phyloP scores from a whole-genome alignment of 2,797 vertebrate genomes.

The Sebastes kiyomatsui region DNA sequence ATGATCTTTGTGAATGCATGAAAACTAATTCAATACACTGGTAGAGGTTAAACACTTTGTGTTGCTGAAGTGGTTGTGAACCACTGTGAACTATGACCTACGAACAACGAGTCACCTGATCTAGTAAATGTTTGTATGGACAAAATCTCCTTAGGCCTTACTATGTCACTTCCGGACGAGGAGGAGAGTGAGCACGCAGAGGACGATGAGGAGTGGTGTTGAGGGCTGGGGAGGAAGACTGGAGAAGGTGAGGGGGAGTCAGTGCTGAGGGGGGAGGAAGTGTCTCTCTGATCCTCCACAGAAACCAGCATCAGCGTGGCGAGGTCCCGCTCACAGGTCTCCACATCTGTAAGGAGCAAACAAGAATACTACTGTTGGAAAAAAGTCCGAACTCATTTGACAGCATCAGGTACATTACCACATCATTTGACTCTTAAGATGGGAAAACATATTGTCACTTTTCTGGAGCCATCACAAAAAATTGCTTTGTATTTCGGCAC shows the following conservation, averaged over 20 bases:
- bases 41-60: rapidly evolving
- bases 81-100: background rate
- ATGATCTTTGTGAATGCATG: background rate
- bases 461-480: background rate
- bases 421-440: background rate
- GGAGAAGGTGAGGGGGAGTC: slow-evolving; percentile 89
- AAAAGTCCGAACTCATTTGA: background rate
- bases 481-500: too few relatives aligned
- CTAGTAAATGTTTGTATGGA: background rate
- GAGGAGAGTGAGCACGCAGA: slow-evolving; percentile 90
- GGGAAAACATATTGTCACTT: background rate
- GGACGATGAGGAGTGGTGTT: slow-evolving; percentile 82
- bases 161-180: slow-evolving; percentile 90
- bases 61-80: background rate
- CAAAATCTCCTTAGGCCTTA: slow-evolving; percentile 72
- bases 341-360: slow-evolving; percentile 49
- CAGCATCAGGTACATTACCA: background rate
- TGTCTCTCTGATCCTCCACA: slow-evolving; percentile 84
- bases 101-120: background rate
- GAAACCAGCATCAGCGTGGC: slow-evolving; percentile 76
- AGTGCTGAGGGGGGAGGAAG: slow-evolving; percentile 84
- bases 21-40: background rate
- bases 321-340: slow-evolving; percentile 68
- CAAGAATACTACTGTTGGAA: background rate
- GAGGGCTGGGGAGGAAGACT: slow-evolving; percentile 86